A percentile compares a stretch with the other conserved stretches of the same genome.
Conservation (phyloP, 1,140 invertebrate genomes). For the Musca vetustissima region DNA sequence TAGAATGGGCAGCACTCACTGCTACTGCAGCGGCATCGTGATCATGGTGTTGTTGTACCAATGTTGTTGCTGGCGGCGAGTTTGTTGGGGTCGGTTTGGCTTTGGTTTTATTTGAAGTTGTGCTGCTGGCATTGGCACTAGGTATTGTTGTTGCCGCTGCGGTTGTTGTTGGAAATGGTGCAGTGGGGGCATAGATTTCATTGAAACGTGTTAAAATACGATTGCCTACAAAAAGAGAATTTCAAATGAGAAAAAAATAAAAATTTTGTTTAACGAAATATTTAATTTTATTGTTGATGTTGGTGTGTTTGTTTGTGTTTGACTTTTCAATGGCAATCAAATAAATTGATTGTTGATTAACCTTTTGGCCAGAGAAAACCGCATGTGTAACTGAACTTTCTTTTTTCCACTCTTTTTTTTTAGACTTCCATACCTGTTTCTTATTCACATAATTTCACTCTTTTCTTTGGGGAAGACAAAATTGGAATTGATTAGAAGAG, state of each 20-base stretch:
- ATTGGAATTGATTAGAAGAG: too few species aligned
- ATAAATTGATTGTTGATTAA: slow-evolving; percentile 4
- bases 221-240: slow-evolving; percentile 39
- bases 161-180: slow-evolving; percentile 10
- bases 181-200: slow-evolving; percentile 45
- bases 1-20: neutral
- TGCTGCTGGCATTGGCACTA: slow-evolving; percentile 28
- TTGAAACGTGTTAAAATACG: slow-evolving; percentile 51
- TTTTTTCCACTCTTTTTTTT: neutral
- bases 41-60: slow-evolving; percentile 9
- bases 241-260: slow-evolving; percentile 1
- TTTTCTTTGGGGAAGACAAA: too few species aligned
- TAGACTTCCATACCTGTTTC: too few species aligned
- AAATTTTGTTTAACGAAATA: too few species aligned
- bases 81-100: slow-evolving; percentile 8
- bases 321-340: slow-evolving; percentile 8
- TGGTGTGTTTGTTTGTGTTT: neutral
- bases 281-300: neutral
- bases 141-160: slow-evolving; percentile 35
- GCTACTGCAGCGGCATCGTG: neutral
- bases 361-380: neutral
- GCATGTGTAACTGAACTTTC: slow-evolving; percentile 1
- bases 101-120: slow-evolving; percentile 35
- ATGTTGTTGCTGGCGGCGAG: neutral
- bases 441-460: too few species aligned